A percentile compares a stretch with the other conserved stretches of the same genome.
These are phyloP conservation scores for Drosophila tristis DNA, from an alignment of 1,140 invertebrate genomes.

Conservation along the genomic window DNA sequence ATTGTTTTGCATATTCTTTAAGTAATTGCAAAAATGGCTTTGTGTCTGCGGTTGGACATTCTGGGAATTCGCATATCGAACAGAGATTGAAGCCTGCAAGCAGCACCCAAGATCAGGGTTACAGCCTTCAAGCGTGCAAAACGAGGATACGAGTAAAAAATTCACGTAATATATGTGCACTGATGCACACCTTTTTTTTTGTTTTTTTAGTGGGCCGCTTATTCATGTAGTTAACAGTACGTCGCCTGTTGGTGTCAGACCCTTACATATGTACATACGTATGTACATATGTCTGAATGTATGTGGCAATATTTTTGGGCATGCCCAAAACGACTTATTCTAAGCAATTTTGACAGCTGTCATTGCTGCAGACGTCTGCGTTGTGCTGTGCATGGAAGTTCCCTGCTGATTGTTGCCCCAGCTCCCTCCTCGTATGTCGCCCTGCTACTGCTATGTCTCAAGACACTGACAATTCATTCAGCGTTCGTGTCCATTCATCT, in stretches of 20 bases:
- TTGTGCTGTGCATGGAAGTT: slow-evolving; percentile 30
- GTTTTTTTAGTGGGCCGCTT: slow-evolving; percentile 31
- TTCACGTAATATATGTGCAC: slow-evolving; percentile 18
- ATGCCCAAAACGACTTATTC: slow-evolving; percentile 67
- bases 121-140: slow-evolving; percentile 45
- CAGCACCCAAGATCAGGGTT: too few species aligned
- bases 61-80: slow-evolving; percentile 21
- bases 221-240: slow-evolving; percentile 64
- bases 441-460: slow-evolving; percentile 21
- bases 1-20: slow-evolving; percentile 71
- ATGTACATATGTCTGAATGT: slow-evolving; percentile 15
- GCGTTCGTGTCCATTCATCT: slow-evolving; percentile 45
- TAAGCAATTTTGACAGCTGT: slow-evolving; percentile 78
- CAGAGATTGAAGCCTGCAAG: slow-evolving; percentile 42
- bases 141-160: slow-evolving; percentile 52
- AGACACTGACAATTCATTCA: slow-evolving; percentile 69
- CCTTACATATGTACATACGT: slow-evolving; percentile 8
- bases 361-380: slow-evolving; percentile 62
- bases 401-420: slow-evolving; percentile 38
- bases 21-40: slow-evolving; percentile 64
- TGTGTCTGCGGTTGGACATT: slow-evolving; percentile 33
- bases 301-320: slow-evolving; percentile 48
- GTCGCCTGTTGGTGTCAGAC: slow-evolving; percentile 17
- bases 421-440: slow-evolving; percentile 5
- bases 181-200: slow-evolving; percentile 12